Conservation (phyloP, 2,797 vertebrate genomes). For the Acanthornis magna region DNA sequence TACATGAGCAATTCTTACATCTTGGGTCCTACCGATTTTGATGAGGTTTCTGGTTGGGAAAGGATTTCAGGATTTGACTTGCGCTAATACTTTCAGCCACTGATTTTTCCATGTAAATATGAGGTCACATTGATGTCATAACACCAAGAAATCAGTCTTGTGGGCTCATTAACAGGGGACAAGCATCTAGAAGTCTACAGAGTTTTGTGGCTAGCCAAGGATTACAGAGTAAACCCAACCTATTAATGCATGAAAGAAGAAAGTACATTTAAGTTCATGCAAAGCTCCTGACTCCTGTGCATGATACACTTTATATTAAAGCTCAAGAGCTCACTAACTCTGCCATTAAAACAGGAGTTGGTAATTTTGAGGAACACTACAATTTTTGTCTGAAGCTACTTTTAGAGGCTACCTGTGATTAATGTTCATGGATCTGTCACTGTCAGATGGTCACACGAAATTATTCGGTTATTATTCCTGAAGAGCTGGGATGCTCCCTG, state of each 20-base stretch:
- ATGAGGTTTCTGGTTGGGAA: background rate
- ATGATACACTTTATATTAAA: background rate
- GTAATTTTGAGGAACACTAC: background rate
- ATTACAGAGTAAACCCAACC: background rate
- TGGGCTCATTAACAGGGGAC: background rate
- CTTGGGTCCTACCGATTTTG: background rate
- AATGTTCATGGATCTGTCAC: background rate
- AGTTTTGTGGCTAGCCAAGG: background rate
- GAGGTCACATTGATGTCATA: background rate
- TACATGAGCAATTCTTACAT: background rate
- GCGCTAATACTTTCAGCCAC: background rate
- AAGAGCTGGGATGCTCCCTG: fast-evolving
- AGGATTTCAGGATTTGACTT: background rate
- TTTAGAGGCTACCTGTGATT: background rate
- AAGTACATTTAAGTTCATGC: background rate
- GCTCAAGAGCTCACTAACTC: background rate
- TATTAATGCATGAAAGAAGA: background rate
- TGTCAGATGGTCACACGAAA: background rate
- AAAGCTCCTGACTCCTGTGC: background rate
- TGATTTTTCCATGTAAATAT: background rate
- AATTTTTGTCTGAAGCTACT: background rate
- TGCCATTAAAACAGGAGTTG: background rate
- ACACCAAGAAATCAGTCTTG: background rate
- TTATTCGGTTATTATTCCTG: background rate
- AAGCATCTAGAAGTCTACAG: background rate